A percentile compares a stretch with the other conserved stretches of the same genome.
These are phyloP conservation scores for Andricus curvator DNA, from an alignment of 2,888 invertebrate genomes.

Conservation along the genomic window DNA sequence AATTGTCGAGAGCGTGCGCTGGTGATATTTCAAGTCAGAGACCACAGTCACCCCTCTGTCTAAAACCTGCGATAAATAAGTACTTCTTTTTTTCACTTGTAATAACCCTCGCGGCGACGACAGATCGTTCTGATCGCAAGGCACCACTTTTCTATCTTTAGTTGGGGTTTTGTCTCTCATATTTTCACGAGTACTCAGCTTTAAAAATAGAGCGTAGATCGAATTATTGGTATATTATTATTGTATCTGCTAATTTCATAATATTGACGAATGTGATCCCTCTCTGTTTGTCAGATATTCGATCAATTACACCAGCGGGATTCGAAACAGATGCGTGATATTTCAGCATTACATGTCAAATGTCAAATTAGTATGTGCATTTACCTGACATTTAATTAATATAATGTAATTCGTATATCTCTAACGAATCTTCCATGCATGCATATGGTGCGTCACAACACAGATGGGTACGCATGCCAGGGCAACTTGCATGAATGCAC, in stretches of 20 bases:
- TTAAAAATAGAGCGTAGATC: not conserved
- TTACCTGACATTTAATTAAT: conserved; percentile 64
- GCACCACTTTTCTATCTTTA: conserved; percentile 47
- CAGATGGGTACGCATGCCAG: conserved; percentile 45
- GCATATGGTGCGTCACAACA: conserved; percentile 51
- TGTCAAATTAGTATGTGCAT: conserved; percentile 56
- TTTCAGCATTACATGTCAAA: conserved; percentile 41
- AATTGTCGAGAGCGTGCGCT: conserved; percentile 66
- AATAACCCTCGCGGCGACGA: conserved; percentile 38
- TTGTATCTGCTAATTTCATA: not conserved
- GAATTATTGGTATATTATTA: conserved; percentile 14
- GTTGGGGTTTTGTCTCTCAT: conserved; percentile 38
- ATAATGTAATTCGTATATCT: conserved; percentile 62
- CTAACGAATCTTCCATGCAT: conserved; percentile 20
- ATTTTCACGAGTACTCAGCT: conserved; percentile 28
- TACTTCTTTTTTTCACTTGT: conserved; percentile 26
- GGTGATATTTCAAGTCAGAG: conserved; percentile 62
- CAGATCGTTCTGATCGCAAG: conserved; percentile 38
- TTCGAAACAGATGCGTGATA: conserved; percentile 5
- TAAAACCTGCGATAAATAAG: conserved; percentile 64
- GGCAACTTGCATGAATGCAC: conserved; percentile 43
- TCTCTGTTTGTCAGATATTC: not conserved
- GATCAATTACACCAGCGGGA: not conserved
- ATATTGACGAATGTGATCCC: not conserved
- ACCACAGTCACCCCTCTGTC: conserved; percentile 58